Evolutionary conservation across 2,113 vertebrate genomes (phyloP).

Genomic region (Aldabrachelys gigantea): DNA sequence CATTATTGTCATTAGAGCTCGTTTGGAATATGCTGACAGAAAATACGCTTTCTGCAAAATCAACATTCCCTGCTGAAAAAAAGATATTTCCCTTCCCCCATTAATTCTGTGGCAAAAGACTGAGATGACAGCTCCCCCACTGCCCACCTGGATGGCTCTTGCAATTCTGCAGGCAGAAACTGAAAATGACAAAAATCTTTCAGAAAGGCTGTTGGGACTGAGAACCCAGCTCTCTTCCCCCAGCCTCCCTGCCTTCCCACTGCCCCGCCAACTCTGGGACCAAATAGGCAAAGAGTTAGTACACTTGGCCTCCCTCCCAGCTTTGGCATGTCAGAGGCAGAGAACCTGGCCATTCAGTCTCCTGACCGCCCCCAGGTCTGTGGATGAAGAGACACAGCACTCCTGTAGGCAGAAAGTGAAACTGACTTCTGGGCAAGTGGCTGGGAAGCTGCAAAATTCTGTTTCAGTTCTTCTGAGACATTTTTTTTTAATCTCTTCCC

Average conservation of each 20-base stretch:
- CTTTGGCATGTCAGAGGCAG: background rate
- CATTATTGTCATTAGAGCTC: background rate
- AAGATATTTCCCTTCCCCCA: background rate
- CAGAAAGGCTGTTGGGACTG: background rate
- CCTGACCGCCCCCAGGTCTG: too few species aligned
- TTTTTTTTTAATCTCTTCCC: background rate
- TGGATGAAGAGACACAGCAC: background rate
- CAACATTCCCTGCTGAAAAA: background rate
- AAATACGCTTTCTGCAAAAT: background rate
- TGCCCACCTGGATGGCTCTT: background rate
- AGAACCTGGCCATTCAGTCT: background rate
- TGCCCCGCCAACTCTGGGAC: background rate
- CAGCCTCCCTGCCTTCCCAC: background rate
- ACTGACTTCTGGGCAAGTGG: background rate
- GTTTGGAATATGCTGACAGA: background rate
- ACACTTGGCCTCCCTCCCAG: background rate
- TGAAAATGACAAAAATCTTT: background rate
- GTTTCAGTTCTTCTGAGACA: background rate
- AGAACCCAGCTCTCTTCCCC: background rate
- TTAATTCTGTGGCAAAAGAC: background rate
- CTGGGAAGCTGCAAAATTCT: background rate
- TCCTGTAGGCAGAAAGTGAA: background rate
- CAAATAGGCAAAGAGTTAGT: background rate
- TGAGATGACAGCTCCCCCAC: background rate
- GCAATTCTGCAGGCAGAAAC: background rate